phyloP scores from a whole-genome alignment of 2,113 vertebrate species.

The Anoura caudifer region DNA sequence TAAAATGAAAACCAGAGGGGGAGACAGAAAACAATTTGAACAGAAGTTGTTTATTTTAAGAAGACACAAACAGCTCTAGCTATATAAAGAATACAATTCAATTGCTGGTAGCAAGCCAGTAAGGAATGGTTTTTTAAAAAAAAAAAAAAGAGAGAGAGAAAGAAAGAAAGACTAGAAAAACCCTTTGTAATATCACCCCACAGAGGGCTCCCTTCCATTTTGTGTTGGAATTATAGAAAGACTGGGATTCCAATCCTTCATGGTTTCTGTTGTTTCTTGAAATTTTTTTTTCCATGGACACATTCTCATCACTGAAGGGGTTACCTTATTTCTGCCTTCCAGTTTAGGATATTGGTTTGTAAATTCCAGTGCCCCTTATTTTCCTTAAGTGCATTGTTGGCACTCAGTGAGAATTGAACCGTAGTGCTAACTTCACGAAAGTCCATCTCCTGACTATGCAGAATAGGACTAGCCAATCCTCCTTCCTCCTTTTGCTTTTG shows the following conservation, averaged over 20 bases:
- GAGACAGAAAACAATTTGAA: constrained; percentile 51
- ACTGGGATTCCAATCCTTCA: background rate
- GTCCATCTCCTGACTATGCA: background rate
- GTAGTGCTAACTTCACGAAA: background rate
- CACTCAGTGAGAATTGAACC: background rate
- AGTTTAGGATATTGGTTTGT: background rate
- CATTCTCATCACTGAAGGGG: background rate
- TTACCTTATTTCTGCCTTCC: background rate
- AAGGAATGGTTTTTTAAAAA: constrained; percentile 43
- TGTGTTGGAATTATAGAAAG: constrained; percentile 31
- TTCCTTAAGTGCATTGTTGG: background rate
- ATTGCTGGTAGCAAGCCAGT: constrained; percentile 71
- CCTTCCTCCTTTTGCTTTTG: constrained; percentile 20
- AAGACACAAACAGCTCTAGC: constrained; percentile 73
- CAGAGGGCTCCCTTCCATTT: constrained; percentile 38
- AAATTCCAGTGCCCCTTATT: background rate
- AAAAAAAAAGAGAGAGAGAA: background rate
- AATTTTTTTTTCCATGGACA: background rate
- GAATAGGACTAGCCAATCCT: background rate
- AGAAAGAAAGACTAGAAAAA: constrained; percentile 45
- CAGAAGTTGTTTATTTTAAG: constrained; percentile 73
- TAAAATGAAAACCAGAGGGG: constrained; percentile 42
- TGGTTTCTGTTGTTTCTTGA: constrained; percentile 38
- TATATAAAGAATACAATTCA: constrained; percentile 70
- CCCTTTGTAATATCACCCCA: constrained; percentile 47